Percentiles rank a stretch among this genome's conserved stretches.
Conservation (phyloP, 2,113 vertebrate genomes). For the Bombycilla garrulus region DNA sequence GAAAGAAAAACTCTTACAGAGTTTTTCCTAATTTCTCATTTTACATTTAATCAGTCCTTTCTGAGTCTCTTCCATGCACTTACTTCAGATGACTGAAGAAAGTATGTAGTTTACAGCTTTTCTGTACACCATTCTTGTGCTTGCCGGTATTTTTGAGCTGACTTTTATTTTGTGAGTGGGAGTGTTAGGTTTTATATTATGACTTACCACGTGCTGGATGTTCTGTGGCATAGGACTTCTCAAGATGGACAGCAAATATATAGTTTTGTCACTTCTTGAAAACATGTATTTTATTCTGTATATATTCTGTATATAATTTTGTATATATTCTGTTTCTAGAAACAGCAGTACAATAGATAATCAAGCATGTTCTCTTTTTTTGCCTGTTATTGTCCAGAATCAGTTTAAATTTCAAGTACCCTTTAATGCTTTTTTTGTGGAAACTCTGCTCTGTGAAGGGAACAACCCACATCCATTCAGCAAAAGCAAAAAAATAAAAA, state of each 20-base stretch:
- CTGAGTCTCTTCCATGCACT: neutral
- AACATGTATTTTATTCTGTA: accelerated
- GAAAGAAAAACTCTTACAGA: neutral
- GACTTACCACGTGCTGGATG: neutral
- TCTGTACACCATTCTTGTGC: neutral
- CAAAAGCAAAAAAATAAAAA: neutral
- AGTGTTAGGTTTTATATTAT: neutral
- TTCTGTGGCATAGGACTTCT: neutral
- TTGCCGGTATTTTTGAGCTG: neutral
- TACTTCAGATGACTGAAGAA: neutral
- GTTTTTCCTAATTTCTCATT: neutral
- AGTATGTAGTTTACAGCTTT: neutral
- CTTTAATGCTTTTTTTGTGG: neutral
- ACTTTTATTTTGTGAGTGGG: neutral
- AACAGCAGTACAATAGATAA: neutral
- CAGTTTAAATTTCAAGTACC: neutral
- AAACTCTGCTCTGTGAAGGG: neutral
- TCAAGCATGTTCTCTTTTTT: neutral
- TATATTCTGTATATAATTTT: no score
- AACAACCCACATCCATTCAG: neutral
- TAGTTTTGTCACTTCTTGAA: neutral
- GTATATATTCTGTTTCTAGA: neutral
- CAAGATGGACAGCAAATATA: neutral
- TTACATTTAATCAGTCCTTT: neutral
- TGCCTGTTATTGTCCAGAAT: neutral